Percentiles rank a stretch among this genome's conserved stretches.
Conservation (phyloP, 2,888 invertebrate genomes). For the Agrochola macilenta region DNA sequence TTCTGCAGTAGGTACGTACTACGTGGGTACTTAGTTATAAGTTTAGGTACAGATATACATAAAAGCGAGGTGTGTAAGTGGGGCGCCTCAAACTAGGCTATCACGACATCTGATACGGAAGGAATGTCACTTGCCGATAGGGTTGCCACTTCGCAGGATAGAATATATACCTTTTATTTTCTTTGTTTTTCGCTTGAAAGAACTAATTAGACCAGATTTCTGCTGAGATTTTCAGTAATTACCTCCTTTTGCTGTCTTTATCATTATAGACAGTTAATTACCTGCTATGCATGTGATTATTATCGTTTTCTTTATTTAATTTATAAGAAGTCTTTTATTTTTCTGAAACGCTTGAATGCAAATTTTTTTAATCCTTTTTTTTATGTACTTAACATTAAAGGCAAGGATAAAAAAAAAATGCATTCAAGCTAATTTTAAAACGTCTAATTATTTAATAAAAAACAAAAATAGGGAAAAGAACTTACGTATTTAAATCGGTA, state of each 20-base stretch:
- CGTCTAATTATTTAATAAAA: not conserved
- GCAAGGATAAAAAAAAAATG: no score
- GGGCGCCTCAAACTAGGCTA: slow-evolving; percentile 75
- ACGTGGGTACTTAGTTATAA: not conserved
- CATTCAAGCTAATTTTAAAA: not conserved
- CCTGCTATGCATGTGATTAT: not conserved
- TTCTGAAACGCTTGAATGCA: no score
- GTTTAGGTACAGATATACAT: slow-evolving; percentile 27
- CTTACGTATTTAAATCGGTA: not conserved
- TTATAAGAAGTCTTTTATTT: not conserved
- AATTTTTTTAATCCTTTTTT: no score
- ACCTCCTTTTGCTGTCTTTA: not conserved
- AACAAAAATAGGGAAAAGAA: not conserved
- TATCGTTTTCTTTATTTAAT: not conserved
- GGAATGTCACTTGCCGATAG: slow-evolving; percentile 58
- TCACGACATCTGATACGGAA: slow-evolving; percentile 72
- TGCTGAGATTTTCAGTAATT: no score
- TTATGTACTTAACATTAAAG: no score
- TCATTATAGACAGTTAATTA: not conserved
- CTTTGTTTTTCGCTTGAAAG: not conserved
- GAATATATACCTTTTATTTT: no score
- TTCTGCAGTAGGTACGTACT: not conserved
- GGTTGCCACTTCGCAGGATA: slow-evolving; percentile 24
- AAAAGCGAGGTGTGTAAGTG: slow-evolving; percentile 60
- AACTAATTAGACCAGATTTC: not conserved